Base-by-base conservation (phyloP, 2,888 invertebrate species). In the Congeria kusceri region DNA sequence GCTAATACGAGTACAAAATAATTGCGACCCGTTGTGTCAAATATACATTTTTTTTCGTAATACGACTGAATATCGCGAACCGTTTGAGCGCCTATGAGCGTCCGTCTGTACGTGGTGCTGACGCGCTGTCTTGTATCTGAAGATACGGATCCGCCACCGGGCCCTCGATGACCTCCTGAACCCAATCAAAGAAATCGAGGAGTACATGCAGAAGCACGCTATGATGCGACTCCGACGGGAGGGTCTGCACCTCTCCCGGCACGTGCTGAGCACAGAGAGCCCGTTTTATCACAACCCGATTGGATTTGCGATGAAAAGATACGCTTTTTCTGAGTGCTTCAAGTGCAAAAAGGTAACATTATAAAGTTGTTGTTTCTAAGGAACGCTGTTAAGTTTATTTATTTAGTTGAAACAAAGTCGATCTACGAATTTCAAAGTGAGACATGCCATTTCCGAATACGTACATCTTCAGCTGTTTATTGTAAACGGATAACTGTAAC, bases 311-410 rank as follows among this genome's bases (percentile, higher is more conserved):
- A 53, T 25, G 23, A 53, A 53, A 20, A 53, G 53, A 53, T 53
- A 53, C 53, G 25, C 20, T 15, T 53, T 53, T 53, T 53, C 53
- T 20, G 11, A 53, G 9, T 53, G 53, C 53, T 53, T 53, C 11
- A 25, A 53, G 53, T 53, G 53, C 53, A 20, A 53, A 53, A 53
- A 53, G 53, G 53, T 53, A 53, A 20, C n/a, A n/a, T n/a, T n/a
- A n/a, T n/a, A n/a, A n/a, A n/a, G n/a, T n/a, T n/a, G 53, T 25
- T 39, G 5, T 13, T 39, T 15, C 5, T 39, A 13, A 15, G 1
- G 39, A 39, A 39, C 9, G 39, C 1, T 1, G 15, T 39, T 39
- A 39, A 5, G 5, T 39, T n/a, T 39, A 39, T 39, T 39, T 1
- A 39, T 39, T n/a, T n/a, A n/a, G 5, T 13, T 39, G 9, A 39